phyloP scores from a whole-genome alignment of 2,113 vertebrate species.

The Callopanchax toddi region DNA sequence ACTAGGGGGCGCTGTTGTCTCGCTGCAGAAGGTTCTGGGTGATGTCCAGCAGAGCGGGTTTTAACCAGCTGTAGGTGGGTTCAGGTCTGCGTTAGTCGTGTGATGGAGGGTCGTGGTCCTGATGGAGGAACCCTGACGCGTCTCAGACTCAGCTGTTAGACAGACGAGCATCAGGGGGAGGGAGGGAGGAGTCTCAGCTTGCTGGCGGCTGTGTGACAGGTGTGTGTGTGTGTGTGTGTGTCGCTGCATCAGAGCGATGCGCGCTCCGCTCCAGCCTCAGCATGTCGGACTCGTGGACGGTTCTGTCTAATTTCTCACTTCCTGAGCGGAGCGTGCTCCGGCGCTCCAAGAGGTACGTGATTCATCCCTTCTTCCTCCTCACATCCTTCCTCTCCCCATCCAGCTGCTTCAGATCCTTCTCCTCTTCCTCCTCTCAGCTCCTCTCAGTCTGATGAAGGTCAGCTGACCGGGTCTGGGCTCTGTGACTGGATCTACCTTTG shows the following conservation, averaged over 20 bases:
- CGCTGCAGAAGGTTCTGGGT: too few species aligned
- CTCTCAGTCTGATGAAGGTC: slow-evolving; percentile 53
- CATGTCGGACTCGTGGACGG: slow-evolving; percentile 92
- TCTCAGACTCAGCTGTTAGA: too few species aligned
- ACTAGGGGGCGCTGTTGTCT: too few species aligned
- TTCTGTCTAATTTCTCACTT: slow-evolving; percentile 91
- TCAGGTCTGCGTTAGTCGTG: too few species aligned
- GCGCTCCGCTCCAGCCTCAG: slow-evolving; percentile 64
- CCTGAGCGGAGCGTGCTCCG: slow-evolving; percentile 89
- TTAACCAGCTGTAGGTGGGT: too few species aligned
- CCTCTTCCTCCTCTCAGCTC: background rate
- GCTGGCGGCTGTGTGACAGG: slow-evolving; percentile 49
- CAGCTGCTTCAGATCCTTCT: background rate
- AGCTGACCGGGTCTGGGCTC: too few species aligned
- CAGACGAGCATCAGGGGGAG: too few species aligned
- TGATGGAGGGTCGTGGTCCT: too few species aligned
- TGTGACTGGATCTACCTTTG: slow-evolving; percentile 13
- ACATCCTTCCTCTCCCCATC: background rate
- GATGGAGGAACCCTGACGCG: too few species aligned
- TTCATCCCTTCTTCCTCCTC: background rate
- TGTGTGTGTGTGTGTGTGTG: slow-evolving; percentile 32
- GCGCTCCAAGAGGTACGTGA: slow-evolving; percentile 86
- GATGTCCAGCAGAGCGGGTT: too few species aligned
- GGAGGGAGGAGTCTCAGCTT: slow-evolving; percentile 6
- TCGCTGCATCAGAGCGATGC: slow-evolving; percentile 72